Evolutionary conservation across 2,797 vertebrate species (phyloP).

Genomic region (Sebastes nivosus): DNA sequence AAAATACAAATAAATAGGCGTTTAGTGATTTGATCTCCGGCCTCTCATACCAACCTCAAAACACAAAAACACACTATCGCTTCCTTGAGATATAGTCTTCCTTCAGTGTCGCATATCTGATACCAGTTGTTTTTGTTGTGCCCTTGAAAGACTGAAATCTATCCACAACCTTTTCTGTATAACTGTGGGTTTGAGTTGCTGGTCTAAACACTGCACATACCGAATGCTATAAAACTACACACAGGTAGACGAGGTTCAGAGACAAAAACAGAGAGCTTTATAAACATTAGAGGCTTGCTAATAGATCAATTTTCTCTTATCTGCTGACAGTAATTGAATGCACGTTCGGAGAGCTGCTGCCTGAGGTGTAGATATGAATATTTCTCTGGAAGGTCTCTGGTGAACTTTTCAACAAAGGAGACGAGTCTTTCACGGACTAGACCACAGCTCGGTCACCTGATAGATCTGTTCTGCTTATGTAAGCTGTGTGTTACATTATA

Average conservation of each 20-base stretch:
- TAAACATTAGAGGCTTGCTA: background rate
- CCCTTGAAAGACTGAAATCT: slow-evolving; percentile 47
- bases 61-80: background rate
- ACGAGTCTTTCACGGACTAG: slow-evolving; percentile 5
- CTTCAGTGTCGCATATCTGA: slow-evolving; percentile 34
- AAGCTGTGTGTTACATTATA: slow-evolving; percentile 20
- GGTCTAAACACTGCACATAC: slow-evolving; percentile 53
- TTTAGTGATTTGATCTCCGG: background rate
- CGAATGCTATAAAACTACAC: slow-evolving; percentile 18
- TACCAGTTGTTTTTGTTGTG: slow-evolving; percentile 37
- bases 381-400: background rate
- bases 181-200: slow-evolving; percentile 47
- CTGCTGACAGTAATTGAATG: background rate
- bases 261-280: slow-evolving; percentile 18
- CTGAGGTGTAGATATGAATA: slow-evolving; percentile 29
- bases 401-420: slow-evolving; percentile 40
- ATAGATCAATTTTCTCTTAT: background rate
- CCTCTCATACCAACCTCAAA: background rate
- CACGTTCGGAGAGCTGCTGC: background rate
- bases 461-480: slow-evolving; percentile 19
- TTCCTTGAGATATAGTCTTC: background rate
- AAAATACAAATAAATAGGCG: background rate
- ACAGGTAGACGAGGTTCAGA: slow-evolving; percentile 5
- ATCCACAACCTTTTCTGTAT: slow-evolving; percentile 34
- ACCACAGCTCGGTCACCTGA: slow-evolving; percentile 35